Base-by-base conservation (phyloP, 2,888 invertebrate genomes). In the Halictus quadricinctus region DNA sequence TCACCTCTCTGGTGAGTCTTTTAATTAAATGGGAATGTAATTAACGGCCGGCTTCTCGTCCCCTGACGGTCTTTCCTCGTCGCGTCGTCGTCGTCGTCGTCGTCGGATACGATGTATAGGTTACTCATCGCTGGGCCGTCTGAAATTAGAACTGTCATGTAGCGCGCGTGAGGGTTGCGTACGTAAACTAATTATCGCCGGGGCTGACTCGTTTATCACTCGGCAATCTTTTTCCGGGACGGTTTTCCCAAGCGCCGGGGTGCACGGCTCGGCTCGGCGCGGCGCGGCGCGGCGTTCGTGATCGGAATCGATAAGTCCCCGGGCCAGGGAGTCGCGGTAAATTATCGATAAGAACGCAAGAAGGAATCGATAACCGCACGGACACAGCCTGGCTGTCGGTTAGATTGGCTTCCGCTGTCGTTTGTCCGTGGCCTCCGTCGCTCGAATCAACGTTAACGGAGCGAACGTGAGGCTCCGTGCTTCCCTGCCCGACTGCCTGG, bases 1-100 rank as follows among this genome's bases (percentile, higher is more conserved):
- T 99, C 90, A 98, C 98, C 1, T 98, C 98, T 5, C 95, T 99
- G 95, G 98, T 98, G 96, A 96, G 94, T 88, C 75, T 69, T 85
- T 81, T 84, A 83, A 88, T 88, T 87, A 87, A 91, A 87, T 81
- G 76, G 69, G 76, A 87, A 85, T 76, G 80, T 78, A 82, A 90
- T 91, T 87, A 87, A 85, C 79, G 72, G 41, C 75, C 69, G 69
- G 79, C 72, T 64, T 41, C 46, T 18, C 41, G 48, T 70, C 41
- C 46, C 46, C 18, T 13, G 43, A 46, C 76, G 48, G 12, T 76
- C 64, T 70, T 70, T 70, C n/a, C n/a, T 25, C 43, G n/a, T 66
- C 36, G 15, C 36, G 29, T 12, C 46, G 46, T 12, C 46, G 12
- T 13, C 46, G 46, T 10, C 48, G 15, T 58, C 58, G 54, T 54